Conservation (phyloP, 2,888 invertebrate genomes). For the Clitarchus hookeri region DNA sequence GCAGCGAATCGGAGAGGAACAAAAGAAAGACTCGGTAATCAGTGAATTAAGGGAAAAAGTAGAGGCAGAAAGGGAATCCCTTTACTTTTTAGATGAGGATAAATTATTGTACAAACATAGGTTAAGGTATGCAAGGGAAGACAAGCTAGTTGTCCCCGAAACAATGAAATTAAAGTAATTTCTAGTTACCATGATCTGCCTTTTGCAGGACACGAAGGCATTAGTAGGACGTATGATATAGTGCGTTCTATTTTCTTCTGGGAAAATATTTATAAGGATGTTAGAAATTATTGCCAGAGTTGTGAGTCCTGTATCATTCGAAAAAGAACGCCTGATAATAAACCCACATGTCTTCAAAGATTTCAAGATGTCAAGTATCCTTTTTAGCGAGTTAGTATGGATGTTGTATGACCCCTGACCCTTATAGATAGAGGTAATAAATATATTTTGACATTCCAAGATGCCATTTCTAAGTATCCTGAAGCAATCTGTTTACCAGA, state of each 20-base stretch:
- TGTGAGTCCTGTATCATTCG: slow-evolving; percentile 34
- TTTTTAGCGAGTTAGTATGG: slow-evolving; percentile 26
- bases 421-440: no score
- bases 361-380: background rate
- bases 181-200: slow-evolving; percentile 23
- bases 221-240: slow-evolving; percentile 26
- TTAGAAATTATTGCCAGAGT: slow-evolving; percentile 26
- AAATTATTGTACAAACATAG: background rate
- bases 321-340: slow-evolving; percentile 31
- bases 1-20: no score
- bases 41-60: background rate
- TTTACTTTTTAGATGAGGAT: slow-evolving; percentile 27
- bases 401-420: slow-evolving; percentile 6
- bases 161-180: slow-evolving; percentile 32
- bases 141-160: slow-evolving; percentile 25
- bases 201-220: no score
- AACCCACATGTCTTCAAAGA: no score
- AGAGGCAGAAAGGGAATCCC: background rate
- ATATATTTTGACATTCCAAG: no score
- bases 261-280: slow-evolving; percentile 28
- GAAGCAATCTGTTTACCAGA: no score
- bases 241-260: slow-evolving; percentile 32
- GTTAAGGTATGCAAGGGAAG: slow-evolving; percentile 17
- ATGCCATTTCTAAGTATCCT: no score
- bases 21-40: background rate